A percentile compares a stretch with the other conserved stretches of the same genome.
Conservation (phyloP, 2,797 vertebrate species). For the Anguilla marmorata region DNA sequence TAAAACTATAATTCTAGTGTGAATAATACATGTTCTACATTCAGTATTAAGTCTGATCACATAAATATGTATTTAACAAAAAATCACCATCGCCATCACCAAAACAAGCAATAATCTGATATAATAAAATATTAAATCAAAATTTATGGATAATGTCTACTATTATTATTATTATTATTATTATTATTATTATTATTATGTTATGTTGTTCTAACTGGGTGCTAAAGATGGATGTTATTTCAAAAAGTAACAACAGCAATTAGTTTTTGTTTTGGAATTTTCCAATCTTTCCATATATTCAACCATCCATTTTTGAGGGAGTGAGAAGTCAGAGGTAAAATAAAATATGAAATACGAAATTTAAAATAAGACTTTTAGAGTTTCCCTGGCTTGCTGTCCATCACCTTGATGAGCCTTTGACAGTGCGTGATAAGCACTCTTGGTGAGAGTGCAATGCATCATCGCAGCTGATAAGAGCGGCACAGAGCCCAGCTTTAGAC, state of each 20-base stretch:
- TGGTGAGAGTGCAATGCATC: neutral
- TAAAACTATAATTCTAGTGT: neutral
- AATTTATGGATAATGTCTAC: neutral
- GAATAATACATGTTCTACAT: neutral
- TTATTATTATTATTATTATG: too few relatives aligned
- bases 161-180: neutral
- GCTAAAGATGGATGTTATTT: neutral
- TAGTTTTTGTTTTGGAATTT: constrained; percentile 2
- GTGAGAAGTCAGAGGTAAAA: neutral
- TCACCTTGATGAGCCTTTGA: constrained; percentile 25
- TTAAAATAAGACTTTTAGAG: neutral
- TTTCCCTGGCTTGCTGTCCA: constrained; percentile 14
- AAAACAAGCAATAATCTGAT: neutral
- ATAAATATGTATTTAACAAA: constrained; percentile 3
- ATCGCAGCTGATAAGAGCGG: neutral
- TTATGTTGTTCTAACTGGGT: neutral
- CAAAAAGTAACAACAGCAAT: neutral
- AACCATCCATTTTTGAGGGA: neutral
- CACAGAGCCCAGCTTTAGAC: neutral
- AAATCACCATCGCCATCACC: neutral
- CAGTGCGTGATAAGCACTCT: constrained; percentile 10
- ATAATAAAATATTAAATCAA: neutral
- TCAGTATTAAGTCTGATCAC: neutral
- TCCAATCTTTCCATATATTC: neutral
- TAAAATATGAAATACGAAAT: neutral